Evolutionary conservation across 2,797 vertebrate species (phyloP).

Genomic region (Pseudotriccus pelzelni): DNA sequence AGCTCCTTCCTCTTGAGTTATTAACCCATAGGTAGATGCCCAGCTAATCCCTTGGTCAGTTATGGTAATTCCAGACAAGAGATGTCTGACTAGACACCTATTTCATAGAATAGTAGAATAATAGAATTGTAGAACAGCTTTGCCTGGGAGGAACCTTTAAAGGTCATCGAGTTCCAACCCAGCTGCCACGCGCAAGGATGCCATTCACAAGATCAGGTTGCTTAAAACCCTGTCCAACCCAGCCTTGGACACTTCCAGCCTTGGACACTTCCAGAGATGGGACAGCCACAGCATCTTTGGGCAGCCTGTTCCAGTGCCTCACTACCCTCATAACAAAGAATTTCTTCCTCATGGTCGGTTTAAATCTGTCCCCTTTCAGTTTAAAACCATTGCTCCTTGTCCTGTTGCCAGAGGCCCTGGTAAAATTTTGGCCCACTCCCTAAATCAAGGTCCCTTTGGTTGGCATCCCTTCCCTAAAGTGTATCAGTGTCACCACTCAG

Average conservation of each 20-base stretch:
- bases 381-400: background rate
- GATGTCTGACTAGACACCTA: background rate
- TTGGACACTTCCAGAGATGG: background rate
- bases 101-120: background rate
- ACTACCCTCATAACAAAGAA: background rate
- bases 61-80: background rate
- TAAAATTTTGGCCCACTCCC: background rate
- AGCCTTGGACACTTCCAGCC: background rate
- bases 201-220: background rate
- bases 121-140: background rate
- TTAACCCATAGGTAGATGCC: background rate
- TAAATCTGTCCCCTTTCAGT: background rate
- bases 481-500: background rate
- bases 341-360: background rate
- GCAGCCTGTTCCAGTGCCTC: background rate
- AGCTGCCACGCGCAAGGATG: background rate
- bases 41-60: background rate
- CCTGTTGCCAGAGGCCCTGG: rapidly evolving
- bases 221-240: background rate
- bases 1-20: background rate
- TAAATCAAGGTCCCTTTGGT: background rate
- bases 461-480: background rate
- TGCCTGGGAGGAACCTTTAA: background rate
- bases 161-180: background rate
- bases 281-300: background rate